Evolutionary conservation across 2,797 vertebrate species (phyloP).

Genomic region (Delichon dasypus): DNA sequence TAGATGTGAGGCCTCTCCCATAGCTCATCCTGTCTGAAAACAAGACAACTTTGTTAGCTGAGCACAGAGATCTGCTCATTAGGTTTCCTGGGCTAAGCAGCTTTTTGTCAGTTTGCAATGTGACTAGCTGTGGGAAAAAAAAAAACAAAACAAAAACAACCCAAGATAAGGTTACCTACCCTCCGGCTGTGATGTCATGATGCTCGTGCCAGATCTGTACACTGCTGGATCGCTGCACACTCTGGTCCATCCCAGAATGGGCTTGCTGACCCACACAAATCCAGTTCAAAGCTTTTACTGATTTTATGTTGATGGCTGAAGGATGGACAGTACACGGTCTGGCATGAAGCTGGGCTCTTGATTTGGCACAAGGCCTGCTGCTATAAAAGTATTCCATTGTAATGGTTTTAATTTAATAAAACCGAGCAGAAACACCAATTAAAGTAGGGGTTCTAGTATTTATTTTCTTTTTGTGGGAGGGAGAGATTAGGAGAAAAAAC

Average conservation of each 20-base stretch:
- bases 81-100: neutral
- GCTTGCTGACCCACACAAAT: neutral
- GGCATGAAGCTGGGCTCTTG: neutral
- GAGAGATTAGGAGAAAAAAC: too few relatives aligned
- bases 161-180: neutral
- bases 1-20: neutral
- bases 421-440: too few relatives aligned
- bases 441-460: too few relatives aligned
- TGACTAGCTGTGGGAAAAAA: neutral
- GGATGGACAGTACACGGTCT: neutral
- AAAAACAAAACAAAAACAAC: neutral
- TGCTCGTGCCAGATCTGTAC: neutral
- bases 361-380: neutral
- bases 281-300: neutral
- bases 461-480: too few relatives aligned
- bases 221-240: neutral
- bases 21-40: slow-evolving; percentile 5
- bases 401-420: too few relatives aligned
- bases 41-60: neutral
- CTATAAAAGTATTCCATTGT: neutral
- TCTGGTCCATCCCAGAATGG: neutral
- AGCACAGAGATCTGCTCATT: slow-evolving; percentile 18
- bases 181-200: neutral
- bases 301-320: neutral
- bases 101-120: neutral